Percentiles rank a stretch among this genome's conserved stretches.
phyloP scores from a whole-genome alignment of 2,888 invertebrate species.

The Athalia circularis region DNA sequence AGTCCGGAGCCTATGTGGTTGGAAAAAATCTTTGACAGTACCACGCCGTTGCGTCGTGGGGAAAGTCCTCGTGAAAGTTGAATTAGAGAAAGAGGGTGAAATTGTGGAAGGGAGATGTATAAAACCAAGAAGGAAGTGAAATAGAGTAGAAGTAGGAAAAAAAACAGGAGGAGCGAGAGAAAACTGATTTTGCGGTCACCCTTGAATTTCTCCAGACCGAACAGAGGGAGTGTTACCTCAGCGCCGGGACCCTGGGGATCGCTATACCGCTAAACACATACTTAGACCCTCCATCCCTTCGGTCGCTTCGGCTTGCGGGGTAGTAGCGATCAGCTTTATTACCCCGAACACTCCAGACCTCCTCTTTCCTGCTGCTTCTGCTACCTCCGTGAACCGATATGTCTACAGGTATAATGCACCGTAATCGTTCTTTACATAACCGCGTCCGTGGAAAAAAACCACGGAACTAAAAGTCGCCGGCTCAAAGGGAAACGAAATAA shows the following conservation, averaged over 20 bases:
- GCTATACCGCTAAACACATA: conserved; percentile 63
- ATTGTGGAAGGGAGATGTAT: background rate
- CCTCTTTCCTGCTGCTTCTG: conserved; percentile 6
- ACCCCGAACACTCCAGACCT: conserved; percentile 47
- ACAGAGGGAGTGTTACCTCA: conserved; percentile 51
- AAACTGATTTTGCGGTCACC: conserved; percentile 41
- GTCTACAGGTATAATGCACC: too few species aligned
- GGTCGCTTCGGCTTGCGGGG: conserved; percentile 48
- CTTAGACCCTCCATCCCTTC: conserved; percentile 56
- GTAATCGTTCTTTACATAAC: too few species aligned
- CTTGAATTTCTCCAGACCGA: conserved; percentile 31
- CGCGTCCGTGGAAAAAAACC: too few species aligned
- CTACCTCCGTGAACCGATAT: background rate
- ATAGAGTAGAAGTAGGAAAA: background rate
- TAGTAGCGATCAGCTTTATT: conserved; percentile 59
- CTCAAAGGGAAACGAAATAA: background rate
- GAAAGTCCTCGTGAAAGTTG: too few species aligned
- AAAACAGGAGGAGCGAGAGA: background rate
- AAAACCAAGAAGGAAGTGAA: background rate
- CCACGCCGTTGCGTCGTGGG: too few species aligned
- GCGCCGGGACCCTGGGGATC: conserved; percentile 57
- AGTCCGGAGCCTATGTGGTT: too few species aligned
- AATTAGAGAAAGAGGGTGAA: background rate
- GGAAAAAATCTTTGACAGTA: background rate
- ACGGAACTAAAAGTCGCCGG: too few species aligned